These are phyloP conservation scores for Protodeltote pygarga DNA, from an alignment of 2,888 invertebrate genomes.

Conservation along the genomic window DNA sequence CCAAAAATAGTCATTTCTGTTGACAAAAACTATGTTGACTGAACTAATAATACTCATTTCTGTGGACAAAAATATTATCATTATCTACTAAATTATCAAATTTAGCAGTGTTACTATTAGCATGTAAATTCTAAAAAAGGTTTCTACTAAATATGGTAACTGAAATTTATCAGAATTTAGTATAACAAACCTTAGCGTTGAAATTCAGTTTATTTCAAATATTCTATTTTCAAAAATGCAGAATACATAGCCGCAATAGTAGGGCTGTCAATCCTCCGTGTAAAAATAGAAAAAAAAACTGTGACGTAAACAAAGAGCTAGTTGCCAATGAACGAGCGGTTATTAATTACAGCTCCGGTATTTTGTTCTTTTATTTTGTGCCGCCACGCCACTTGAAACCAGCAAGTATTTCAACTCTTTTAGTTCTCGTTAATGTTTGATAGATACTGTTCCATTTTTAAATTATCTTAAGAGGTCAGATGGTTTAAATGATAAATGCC, in stretches of 20 bases:
- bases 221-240: background rate
- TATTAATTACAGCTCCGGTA: slow-evolving; percentile 34
- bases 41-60: no score
- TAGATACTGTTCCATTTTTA: background rate
- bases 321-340: slow-evolving; percentile 35
- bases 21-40: no score
- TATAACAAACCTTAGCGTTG: no score
- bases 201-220: no score
- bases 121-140: no score
- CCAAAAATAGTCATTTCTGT: no score
- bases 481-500: no score
- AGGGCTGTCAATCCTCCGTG: slow-evolving; percentile 11
- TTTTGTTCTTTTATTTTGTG: slow-evolving; percentile 25
- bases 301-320: slow-evolving; percentile 37
- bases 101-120: no score
- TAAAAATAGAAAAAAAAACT: slow-evolving; percentile 22
- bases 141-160: no score
- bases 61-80: no score
- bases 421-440: background rate
- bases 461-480: background rate
- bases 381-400: slow-evolving; percentile 23
- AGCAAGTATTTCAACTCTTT: slow-evolving; percentile 1
- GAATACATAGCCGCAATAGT: slow-evolving; percentile 1
- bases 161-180: no score
- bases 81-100: no score